A percentile compares a stretch with the other conserved stretches of the same genome.
These are phyloP conservation scores for Baryphthengus martii DNA, from an alignment of 2,113 vertebrate species.

Conservation along the genomic window DNA sequence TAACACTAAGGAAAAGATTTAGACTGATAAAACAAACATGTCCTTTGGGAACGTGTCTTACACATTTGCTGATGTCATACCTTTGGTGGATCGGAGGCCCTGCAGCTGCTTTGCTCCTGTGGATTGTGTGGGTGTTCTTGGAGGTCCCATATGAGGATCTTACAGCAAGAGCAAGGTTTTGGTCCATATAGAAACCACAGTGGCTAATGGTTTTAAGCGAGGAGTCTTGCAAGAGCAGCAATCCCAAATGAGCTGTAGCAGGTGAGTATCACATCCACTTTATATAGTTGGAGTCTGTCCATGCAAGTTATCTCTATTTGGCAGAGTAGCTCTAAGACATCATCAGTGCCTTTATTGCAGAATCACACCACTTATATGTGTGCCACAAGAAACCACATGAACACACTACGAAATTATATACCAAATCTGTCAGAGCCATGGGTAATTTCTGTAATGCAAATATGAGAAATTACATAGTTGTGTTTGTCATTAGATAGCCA, in stretches of 20 bases:
- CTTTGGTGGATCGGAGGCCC: background rate
- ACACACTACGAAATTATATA: background rate
- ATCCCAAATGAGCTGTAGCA: background rate
- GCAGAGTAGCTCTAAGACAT: background rate
- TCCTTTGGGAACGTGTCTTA: background rate
- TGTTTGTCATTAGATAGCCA: constrained; percentile 51
- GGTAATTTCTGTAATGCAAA: constrained; percentile 49
- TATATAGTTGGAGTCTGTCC: background rate
- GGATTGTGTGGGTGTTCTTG: background rate
- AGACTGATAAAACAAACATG: background rate
- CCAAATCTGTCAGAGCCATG: constrained; percentile 6
- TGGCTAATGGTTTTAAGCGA: background rate
- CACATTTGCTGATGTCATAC: background rate
- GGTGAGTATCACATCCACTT: background rate
- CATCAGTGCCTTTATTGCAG: background rate
- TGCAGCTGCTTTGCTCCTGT: background rate
- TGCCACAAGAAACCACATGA: background rate
- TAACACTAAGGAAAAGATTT: background rate
- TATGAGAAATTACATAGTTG: constrained; percentile 27
- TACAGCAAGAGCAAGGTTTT: background rate
- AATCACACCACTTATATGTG: background rate
- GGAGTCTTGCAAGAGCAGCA: background rate
- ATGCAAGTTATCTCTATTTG: background rate
- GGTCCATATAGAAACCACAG: background rate
- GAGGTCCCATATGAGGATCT: background rate